Evolutionary conservation across 2,888 invertebrate species (phyloP).

Genomic region (Enchytraeus crypticus): DNA sequence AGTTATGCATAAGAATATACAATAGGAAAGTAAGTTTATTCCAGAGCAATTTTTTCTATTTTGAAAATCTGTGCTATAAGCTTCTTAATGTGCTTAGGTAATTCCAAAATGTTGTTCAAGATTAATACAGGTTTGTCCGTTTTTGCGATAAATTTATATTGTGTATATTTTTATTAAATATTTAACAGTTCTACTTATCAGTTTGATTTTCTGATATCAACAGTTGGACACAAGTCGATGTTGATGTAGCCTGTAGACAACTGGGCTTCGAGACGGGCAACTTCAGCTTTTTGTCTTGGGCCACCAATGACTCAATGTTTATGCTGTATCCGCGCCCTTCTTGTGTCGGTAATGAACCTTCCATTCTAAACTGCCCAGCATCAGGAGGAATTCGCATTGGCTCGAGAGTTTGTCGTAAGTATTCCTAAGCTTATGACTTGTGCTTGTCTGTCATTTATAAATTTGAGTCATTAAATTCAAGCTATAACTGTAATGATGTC

Average conservation of each 20-base stretch:
- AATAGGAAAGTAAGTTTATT: too few relatives aligned
- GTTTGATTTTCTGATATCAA: background rate
- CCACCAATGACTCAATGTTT: slow-evolving; percentile 61
- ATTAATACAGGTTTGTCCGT: too few relatives aligned
- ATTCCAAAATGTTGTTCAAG: too few relatives aligned
- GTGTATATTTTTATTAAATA: too few relatives aligned
- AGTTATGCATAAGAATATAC: too few relatives aligned
- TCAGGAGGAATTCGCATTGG: slow-evolving; percentile 74
- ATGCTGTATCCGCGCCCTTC: slow-evolving; percentile 80
- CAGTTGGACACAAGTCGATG: slow-evolving; percentile 89
- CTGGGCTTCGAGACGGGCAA: slow-evolving; percentile 69
- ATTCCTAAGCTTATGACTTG: background rate
- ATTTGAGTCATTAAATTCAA: too few relatives aligned
- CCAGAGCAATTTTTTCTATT: too few relatives aligned
- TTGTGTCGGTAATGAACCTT: slow-evolving; percentile 72
- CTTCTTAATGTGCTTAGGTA: too few relatives aligned
- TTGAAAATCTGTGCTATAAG: too few relatives aligned
- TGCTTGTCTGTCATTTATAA: background rate
- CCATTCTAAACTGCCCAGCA: slow-evolving; percentile 66
- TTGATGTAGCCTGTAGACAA: slow-evolving; percentile 84
- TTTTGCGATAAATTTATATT: too few relatives aligned
- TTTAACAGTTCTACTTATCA: too few relatives aligned
- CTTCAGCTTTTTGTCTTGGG: slow-evolving; percentile 66
- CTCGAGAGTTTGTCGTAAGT: slow-evolving; percentile 75
- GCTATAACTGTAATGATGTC: background rate